Percentiles rank a stretch among this genome's conserved stretches.
These are phyloP conservation scores for Podabrus alpinus DNA, from an alignment of 2,888 invertebrate species.

Conservation along the genomic window DNA sequence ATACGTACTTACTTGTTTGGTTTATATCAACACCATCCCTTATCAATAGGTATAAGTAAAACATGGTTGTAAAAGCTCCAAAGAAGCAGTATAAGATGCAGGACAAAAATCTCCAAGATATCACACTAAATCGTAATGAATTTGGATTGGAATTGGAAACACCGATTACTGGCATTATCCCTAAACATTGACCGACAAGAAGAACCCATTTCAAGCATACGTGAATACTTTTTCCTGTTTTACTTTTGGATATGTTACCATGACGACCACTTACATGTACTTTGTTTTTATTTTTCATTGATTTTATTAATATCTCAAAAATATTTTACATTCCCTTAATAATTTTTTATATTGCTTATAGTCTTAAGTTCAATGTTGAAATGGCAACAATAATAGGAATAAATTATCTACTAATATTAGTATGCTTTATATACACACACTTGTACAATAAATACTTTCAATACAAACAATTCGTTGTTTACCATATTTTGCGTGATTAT, in stretches of 20 bases:
- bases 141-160: conserved; percentile 7
- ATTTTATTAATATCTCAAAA: not conserved
- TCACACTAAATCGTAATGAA: conserved; percentile 26
- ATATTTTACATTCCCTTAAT: not conserved
- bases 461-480: not conserved
- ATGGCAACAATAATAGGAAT: too few species aligned
- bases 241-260: not conserved
- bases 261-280: too few species aligned
- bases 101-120: conserved; percentile 17
- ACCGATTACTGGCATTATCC: conserved; percentile 29
- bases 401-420: not conserved
- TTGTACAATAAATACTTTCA: not conserved
- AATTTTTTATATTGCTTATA: not conserved
- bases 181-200: conserved; percentile 32
- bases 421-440: not conserved
- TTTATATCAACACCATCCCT: not conserved
- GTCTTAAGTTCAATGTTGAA: not conserved
- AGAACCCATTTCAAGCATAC: conserved; percentile 21
- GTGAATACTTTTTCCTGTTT: conserved; percentile 4
- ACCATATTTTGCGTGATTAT: too few species aligned
- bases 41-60: not conserved
- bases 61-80: not conserved
- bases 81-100: conserved; percentile 3
- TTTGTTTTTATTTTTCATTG: not conserved
- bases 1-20: conserved; percentile 3